phyloP scores from a whole-genome alignment of 2,888 invertebrate genomes.

The Tuberolachnus salignus region DNA sequence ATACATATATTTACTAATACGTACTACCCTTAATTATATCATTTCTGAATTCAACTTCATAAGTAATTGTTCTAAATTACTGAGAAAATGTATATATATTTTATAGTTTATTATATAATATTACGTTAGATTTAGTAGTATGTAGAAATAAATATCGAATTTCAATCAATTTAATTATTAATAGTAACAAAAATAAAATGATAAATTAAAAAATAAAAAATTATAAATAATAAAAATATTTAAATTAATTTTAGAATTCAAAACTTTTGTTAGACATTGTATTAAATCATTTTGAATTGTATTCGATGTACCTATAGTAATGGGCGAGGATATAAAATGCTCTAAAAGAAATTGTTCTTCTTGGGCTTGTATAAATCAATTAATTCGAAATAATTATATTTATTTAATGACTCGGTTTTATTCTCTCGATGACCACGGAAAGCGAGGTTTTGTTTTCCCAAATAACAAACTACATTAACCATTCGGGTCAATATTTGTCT shows the following conservation, averaged over 20 bases:
- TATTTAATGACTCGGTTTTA: slow-evolving; percentile 58
- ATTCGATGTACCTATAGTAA: slow-evolving; percentile 59
- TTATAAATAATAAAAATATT: too few relatives aligned
- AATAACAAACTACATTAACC: slow-evolving; percentile 58
- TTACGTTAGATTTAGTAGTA: too few relatives aligned
- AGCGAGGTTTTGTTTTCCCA: slow-evolving; percentile 58
- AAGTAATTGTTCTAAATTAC: too few relatives aligned
- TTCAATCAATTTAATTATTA: too few relatives aligned
- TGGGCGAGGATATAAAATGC: slow-evolving; percentile 59
- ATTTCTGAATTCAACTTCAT: too few relatives aligned
- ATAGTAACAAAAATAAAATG: too few relatives aligned
- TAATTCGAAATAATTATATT: slow-evolving; percentile 58
- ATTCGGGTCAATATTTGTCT: slow-evolving; percentile 59
- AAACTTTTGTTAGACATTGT: slow-evolving; percentile 55
- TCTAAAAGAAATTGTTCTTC: slow-evolving; percentile 38
- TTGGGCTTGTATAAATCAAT: slow-evolving; percentile 44
- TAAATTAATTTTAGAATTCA: slow-evolving; percentile 44
- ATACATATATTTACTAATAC: too few relatives aligned
- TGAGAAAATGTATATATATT: too few relatives aligned
- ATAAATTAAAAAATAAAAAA: too few relatives aligned
- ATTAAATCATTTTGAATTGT: slow-evolving; percentile 60
- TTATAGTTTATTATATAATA: too few relatives aligned
- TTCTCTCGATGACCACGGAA: slow-evolving; percentile 57
- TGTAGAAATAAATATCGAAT: too few relatives aligned
- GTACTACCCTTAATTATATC: too few relatives aligned